Percentiles rank a stretch among this genome's conserved stretches.
Evolutionary conservation across 2,888 invertebrate genomes (phyloP).

Genomic region (Diadegma fenestrale): DNA sequence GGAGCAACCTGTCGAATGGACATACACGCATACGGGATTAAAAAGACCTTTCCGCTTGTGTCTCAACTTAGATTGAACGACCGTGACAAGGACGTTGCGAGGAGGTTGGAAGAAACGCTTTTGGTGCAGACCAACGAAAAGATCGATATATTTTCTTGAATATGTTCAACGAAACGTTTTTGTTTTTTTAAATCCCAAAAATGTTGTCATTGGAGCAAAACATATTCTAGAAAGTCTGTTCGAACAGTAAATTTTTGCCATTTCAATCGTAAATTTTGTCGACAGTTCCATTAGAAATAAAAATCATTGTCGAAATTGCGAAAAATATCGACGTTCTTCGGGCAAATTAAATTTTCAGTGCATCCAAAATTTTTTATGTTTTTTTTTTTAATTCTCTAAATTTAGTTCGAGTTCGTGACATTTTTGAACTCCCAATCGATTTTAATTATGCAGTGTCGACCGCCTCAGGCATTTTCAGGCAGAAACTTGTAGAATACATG

Average conservation of each 20-base stretch:
- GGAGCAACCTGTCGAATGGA: slow-evolving; percentile 12
- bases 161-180: no score
- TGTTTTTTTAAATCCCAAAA: no score
- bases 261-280: no score
- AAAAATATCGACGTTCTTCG: no score
- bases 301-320: no score
- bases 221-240: no score
- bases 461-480: background rate
- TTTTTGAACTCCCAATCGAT: background rate
- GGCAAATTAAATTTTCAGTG: no score
- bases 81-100: background rate
- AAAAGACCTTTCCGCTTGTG: background rate
- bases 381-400: background rate
- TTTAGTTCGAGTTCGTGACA: background rate
- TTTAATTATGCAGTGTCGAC: background rate
- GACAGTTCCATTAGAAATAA: no score
- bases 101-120: slow-evolving; percentile 3
- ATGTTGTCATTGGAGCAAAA: no score
- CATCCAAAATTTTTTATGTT: background rate
- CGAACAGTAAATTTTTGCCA: no score
- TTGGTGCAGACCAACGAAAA: background rate
- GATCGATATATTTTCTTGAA: no score
- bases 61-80: background rate
- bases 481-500: background rate
- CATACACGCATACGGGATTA: slow-evolving; percentile 5